Evolutionary conservation across 2,113 vertebrate species (phyloP).

Genomic region (Osmerus mordax): DNA sequence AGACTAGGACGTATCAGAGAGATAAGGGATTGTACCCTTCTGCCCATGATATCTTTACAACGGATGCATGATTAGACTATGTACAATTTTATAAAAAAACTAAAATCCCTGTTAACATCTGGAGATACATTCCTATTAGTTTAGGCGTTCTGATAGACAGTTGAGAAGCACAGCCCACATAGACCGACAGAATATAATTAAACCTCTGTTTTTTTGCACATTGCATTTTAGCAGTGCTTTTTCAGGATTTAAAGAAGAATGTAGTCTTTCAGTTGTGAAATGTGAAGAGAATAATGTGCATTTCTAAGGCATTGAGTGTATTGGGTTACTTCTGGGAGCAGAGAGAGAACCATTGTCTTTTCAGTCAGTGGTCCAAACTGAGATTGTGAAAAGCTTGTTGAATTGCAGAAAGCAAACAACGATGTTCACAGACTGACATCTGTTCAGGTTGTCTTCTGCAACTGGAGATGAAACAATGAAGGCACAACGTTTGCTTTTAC

Average conservation of each 20-base stretch:
- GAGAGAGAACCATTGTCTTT: conserved; percentile 79
- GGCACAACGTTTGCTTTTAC: conserved; percentile 67
- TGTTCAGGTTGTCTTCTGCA: conserved; percentile 81
- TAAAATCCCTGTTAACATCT: too few relatives aligned
- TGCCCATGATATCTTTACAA: not conserved
- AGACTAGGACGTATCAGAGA: conserved; percentile 17
- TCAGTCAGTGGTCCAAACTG: conserved; percentile 57
- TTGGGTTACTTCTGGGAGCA: conserved; percentile 54
- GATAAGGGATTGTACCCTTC: not conserved
- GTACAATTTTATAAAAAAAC: too few relatives aligned
- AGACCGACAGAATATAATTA: not conserved
- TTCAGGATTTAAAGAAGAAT: conserved; percentile 52
- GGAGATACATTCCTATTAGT: too few relatives aligned
- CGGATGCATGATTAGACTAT: too few relatives aligned
- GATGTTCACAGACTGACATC: conserved; percentile 80
- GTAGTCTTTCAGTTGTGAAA: conserved; percentile 79
- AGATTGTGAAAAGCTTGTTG: conserved; percentile 63
- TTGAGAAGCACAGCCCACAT: not conserved
- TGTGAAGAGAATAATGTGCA: conserved; percentile 85
- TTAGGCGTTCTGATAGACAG: too few relatives aligned
- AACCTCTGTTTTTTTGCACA: not conserved
- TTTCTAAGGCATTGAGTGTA: conserved; percentile 78
- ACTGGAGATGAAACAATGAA: conserved; percentile 70
- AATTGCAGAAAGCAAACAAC: conserved; percentile 73
- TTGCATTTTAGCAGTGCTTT: not conserved